A percentile compares a stretch with the other conserved stretches of the same genome.
Evolutionary conservation across 2,888 invertebrate species (phyloP).

Genomic region (Dryobotodes eremita): DNA sequence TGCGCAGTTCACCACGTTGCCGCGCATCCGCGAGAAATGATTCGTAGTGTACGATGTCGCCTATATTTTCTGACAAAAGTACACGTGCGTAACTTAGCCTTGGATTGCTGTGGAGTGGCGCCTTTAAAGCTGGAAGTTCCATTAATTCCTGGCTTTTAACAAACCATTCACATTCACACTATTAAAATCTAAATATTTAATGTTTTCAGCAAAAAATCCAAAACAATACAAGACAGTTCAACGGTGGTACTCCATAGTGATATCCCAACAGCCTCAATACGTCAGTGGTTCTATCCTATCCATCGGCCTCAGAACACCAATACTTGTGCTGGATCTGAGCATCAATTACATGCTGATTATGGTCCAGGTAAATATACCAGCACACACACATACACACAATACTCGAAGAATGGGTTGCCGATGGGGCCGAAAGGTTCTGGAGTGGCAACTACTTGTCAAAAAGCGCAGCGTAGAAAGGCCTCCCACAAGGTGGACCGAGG

Average conservation of each 20-base stretch:
- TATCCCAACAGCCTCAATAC: slow-evolving; percentile 72
- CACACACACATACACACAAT: background rate
- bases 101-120: background rate
- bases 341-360: slow-evolving; percentile 83
- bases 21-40: background rate
- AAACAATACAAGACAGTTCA: slow-evolving; percentile 61
- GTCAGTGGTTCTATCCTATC: slow-evolving; percentile 72
- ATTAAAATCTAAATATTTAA: background rate
- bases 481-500: background rate
- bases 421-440: background rate
- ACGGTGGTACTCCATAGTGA: slow-evolving; percentile 73
- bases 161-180: background rate
- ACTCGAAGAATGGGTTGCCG: no score
- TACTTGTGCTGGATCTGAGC: slow-evolving; percentile 77
- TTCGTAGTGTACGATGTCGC: background rate
- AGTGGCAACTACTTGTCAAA: background rate
- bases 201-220: slow-evolving; percentile 67
- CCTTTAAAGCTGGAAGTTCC: background rate
- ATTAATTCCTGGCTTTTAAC: background rate
- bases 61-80: background rate
- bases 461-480: background rate
- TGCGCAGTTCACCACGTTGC: background rate
- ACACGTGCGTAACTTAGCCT: background rate
- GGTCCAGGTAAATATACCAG: slow-evolving; percentile 75
- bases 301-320: slow-evolving; percentile 74